Base-by-base conservation (phyloP, 2,797 vertebrate species). In the Mormyrus hasselquistii region DNA sequence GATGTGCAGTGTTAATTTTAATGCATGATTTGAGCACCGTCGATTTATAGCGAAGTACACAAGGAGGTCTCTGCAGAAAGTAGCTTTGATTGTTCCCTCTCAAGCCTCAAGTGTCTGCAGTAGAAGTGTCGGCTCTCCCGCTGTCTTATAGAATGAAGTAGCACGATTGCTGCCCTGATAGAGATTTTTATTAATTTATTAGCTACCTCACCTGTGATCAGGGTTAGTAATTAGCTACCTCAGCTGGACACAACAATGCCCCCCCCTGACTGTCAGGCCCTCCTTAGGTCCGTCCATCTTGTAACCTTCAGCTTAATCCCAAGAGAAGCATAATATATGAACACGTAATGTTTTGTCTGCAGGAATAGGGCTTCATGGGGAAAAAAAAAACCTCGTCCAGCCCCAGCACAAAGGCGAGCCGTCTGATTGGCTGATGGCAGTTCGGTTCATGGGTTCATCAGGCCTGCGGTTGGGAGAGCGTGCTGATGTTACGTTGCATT, bases 391-490 rank as follows among this genome's bases (percentile, higher is more conserved):
- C 89, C 59, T 73, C 82, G 29, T 86, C 90, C 91, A 82, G 88
- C 90, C 89, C 62, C 90, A 88, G 90, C 88, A 89, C 87, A 90
- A 92, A 90, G n/a, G 91, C 87, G 52, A 59, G 84, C 55, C 47
- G 0, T 50, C 88, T 88, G 90, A 93, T 93, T 93, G 92, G 93
- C 83, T 90, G 88, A 88, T 79, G 53, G 88, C 88, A 90, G 90
- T 91, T 90, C 92, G 92, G 92, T 93, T 92, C 91, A 93, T 91
- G 90, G 92, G 73, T 90, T 88, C 88, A 12, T 88, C 53, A 89
- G 89, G 89, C 88, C 90, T 87, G 89, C 76, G 55, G 88, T 88
- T 89, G 88, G 87, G 82, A 89, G 90, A 90, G 83, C 76, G 83
- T 87, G 85, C 87, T 83, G 90, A 91, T 92, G 92, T 92, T 92